Conservation (phyloP, 2,113 vertebrate species). For the Brevimyrus niger region DNA sequence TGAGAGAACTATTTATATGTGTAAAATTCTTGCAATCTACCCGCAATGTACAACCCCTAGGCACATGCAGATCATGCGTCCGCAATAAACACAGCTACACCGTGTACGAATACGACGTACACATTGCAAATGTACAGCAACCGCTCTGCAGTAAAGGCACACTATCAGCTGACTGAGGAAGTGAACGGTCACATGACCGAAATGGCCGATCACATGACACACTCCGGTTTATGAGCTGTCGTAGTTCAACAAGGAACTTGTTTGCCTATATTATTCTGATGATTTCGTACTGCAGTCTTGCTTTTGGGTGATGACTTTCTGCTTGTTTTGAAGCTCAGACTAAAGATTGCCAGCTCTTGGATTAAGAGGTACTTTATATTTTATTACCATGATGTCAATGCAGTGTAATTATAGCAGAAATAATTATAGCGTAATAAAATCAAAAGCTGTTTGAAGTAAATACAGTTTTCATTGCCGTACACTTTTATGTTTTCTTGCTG, state of each 20-base stretch:
- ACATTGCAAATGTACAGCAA: not conserved
- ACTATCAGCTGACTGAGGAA: not conserved
- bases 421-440: not conserved
- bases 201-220: not conserved
- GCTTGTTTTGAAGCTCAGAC: not conserved
- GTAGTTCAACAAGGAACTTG: not conserved
- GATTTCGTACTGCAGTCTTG: not conserved
- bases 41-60: not conserved
- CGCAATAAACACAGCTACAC: not conserved
- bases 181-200: slow-evolving; percentile 8
- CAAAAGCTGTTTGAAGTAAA: not conserved
- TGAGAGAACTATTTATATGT: not conserved
- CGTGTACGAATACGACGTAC: not conserved
- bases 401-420: not conserved
- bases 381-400: not conserved
- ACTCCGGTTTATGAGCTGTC: not conserved
- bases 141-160: not conserved
- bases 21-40: not conserved
- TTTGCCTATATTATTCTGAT: not conserved
- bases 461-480: not conserved
- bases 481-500: not conserved
- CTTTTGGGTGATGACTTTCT: not conserved
- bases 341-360: not conserved
- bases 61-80: not conserved
- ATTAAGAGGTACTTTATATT: not conserved